phyloP scores from a whole-genome alignment of 2,113 vertebrate genomes.

The Brachyhypopomus gauderio region DNA sequence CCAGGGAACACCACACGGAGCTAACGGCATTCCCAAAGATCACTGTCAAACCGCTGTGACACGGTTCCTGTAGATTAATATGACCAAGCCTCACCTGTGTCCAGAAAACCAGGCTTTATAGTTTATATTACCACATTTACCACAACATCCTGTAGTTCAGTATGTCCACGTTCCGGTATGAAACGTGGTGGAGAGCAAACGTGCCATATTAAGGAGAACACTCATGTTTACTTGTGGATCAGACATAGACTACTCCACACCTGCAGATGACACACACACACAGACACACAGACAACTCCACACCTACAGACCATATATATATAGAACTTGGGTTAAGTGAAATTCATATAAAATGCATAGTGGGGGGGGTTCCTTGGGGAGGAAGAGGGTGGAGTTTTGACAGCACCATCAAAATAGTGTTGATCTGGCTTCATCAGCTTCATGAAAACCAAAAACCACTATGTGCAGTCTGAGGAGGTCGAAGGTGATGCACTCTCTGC shows the following conservation, averaged over 20 bases:
- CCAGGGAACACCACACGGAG: too few relatives aligned
- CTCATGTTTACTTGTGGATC: too few relatives aligned
- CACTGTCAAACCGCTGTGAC: too few relatives aligned
- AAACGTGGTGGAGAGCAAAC: neutral
- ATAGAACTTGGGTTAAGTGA: neutral
- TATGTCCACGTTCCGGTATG: neutral
- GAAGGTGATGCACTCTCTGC: conserved; percentile 41
- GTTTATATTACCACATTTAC: neutral
- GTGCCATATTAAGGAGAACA: too few relatives aligned
- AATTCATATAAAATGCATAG: neutral
- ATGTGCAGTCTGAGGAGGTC: conserved; percentile 4
- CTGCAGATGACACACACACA: too few relatives aligned
- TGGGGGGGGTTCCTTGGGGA: neutral
- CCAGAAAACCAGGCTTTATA: neutral
- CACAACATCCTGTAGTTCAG: too few relatives aligned
- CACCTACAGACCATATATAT: too few relatives aligned
- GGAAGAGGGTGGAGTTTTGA: too few relatives aligned
- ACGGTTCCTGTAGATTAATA: too few relatives aligned
- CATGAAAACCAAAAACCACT: neutral
- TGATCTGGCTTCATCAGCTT: neutral
- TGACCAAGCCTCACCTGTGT: neutral
- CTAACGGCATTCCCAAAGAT: too few relatives aligned
- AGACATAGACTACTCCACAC: too few relatives aligned
- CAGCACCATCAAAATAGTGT: conserved; percentile 2
- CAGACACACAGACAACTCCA: too few relatives aligned